A percentile compares a stretch with the other conserved stretches of the same genome.
Evolutionary conservation across 92 coral and sea anemone genomes (phyloP).

Genomic region (Epizoanthus rinbou): DNA sequence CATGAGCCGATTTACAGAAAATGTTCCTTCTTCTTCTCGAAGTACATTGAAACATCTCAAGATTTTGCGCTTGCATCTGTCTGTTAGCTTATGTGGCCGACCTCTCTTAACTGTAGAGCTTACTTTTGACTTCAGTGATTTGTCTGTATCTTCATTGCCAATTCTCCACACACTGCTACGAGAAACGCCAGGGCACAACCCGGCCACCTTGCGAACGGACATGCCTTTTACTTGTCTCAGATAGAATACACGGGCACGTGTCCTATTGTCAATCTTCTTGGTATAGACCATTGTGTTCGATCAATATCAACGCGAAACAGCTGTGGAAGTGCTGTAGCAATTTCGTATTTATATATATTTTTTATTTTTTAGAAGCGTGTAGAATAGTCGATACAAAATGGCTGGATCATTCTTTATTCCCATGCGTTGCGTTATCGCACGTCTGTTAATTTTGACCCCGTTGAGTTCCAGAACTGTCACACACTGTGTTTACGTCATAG

Average conservation of each 20-base stretch:
- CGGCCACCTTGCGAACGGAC: neutral
- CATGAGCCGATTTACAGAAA: constrained; percentile 32
- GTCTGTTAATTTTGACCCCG: neutral
- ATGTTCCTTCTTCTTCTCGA: constrained; percentile 40
- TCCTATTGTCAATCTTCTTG: neutral
- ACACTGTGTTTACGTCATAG: neutral
- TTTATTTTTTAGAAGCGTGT: neutral
- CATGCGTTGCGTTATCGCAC: too few species aligned
- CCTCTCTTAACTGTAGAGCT: neutral
- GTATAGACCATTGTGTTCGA: neutral
- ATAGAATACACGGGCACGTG: neutral
- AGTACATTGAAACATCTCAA: neutral
- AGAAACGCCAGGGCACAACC: neutral
- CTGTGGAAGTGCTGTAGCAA: neutral
- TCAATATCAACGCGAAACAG: neutral
- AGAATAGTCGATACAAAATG: neutral
- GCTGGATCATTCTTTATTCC: neutral
- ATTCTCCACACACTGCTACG: constrained; percentile 16
- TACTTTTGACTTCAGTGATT: neutral
- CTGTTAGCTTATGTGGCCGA: constrained; percentile 2
- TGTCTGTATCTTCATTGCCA: neutral
- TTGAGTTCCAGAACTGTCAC: neutral
- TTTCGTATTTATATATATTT: neutral
- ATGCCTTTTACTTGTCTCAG: neutral
- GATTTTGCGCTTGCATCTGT: neutral